Base-by-base conservation (phyloP, 30 jellyfish, hydroid and myxozoan species). In the Hydractinia symbiolongicarpus region DNA sequence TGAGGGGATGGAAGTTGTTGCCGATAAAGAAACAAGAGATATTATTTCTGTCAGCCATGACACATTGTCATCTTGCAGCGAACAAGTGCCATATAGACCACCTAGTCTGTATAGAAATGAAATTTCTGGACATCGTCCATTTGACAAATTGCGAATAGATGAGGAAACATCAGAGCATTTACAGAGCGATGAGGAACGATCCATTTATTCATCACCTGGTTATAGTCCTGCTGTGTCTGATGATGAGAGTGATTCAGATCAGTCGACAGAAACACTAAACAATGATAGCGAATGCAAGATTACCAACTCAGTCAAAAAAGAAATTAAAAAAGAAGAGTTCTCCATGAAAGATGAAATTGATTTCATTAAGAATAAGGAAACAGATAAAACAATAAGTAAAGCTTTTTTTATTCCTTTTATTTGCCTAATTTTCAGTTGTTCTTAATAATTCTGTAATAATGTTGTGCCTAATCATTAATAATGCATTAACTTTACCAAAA, bases 11-110 rank as follows among this genome's bases (percentile, higher is more conserved):
- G 85, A 77, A 16, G 85, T 77, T 19, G 85, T 77, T 54, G 85
- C 85, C 8, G 72, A 57, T 61, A 77, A 77, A 77, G 85, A 77
- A 62, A 77, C 85, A 30, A 60, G 76, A 77, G 85, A 77, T 55
- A 77, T 77, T 49, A 77, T 77, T 4, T 77, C 85, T 54, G 78
- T 54, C 17, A 77, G 85, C 53, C 61, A 44, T 54, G 85, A 61
- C 56, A 77, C 85, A 8, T 53, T 55, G 30, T 77, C 85, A 17
- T 44, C 85, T 56, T 77, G 73, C 50, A 60, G 73, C 73, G 73
- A 54, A 7, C 78, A 50, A 53, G n/a, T 51, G 40, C 74, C 81
- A 57, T 77, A 77, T 61, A 60, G 85, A 50, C 85, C 85, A 55
- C 73, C 85, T 8, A 53, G 17, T 30, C 44, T 30, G 44, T 30